Evolutionary conservation across 2,888 invertebrate species (phyloP).

Genomic region (Archips crataeganus): DNA sequence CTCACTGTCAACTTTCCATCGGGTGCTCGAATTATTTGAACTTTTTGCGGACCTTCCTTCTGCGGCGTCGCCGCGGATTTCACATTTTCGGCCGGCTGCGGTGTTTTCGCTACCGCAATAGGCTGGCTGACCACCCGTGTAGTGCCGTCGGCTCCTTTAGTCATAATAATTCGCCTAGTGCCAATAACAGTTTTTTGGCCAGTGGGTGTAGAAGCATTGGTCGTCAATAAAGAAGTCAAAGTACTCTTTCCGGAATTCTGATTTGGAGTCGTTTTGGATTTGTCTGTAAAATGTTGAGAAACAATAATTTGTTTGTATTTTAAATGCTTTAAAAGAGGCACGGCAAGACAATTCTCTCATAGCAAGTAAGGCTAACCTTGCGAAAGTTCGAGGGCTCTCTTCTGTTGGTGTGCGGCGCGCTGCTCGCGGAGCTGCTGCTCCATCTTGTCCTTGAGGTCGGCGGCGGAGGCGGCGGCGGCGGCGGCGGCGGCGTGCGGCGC

Average conservation of each 20-base stretch:
- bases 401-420: slow-evolving; percentile 95
- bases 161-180: slow-evolving; percentile 90
- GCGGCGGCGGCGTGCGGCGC: slow-evolving; percentile 74
- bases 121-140: slow-evolving; percentile 88
- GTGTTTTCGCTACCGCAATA: slow-evolving; percentile 66
- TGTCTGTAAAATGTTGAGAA: slow-evolving; percentile 64
- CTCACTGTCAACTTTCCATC: slow-evolving; percentile 97
- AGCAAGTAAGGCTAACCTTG: slow-evolving; percentile 77
- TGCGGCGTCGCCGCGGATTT: slow-evolving; percentile 63
- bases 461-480: slow-evolving; percentile 76
- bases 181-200: slow-evolving; percentile 89
- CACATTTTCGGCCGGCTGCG: slow-evolving; percentile 69
- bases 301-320: neutral
- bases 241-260: slow-evolving; percentile 87
- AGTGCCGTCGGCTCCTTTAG: slow-evolving; percentile 89
- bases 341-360: neutral
- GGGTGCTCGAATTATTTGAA: slow-evolving; percentile 95
- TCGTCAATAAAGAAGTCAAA: slow-evolving; percentile 88
- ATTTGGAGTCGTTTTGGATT: slow-evolving; percentile 80
- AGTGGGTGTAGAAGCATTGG: slow-evolving; percentile 76
- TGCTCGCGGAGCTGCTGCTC: slow-evolving; percentile 96
- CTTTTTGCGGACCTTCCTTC: slow-evolving; percentile 89
- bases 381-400: slow-evolving; percentile 89
- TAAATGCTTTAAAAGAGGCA: neutral
- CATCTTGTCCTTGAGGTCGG: slow-evolving; percentile 95